Base-by-base conservation (phyloP, 2,888 invertebrate species). In the Lypha dubia region DNA sequence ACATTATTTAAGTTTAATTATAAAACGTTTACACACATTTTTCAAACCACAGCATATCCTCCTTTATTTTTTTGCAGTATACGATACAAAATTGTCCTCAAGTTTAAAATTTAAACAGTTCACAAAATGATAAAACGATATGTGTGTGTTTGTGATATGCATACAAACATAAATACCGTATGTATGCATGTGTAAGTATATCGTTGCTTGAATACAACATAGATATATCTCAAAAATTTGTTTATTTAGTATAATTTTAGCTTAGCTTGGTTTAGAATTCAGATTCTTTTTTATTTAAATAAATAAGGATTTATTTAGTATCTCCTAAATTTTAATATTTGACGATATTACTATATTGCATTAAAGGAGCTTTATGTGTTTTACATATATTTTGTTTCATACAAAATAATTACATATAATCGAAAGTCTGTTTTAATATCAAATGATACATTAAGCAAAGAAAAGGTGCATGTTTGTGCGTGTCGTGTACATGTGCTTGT, bases 401-500 rank as follows among this genome's bases (percentile, higher is more conserved):
- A 38, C 38, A 35, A 22, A 28, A 58, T 73, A 63, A 65, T 73
- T 58, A n/a, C n/a, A n/a, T n/a, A 71, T 32, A 73, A 65, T 58
- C n/a, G 28, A 79, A 8, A 35, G 49, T 1, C 22, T 46, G 22
- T 17, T 41, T 60, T 20, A 2, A 20, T 17, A 56, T n/a, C 28
- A 68, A 41, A 32, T 15, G 5, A 58, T 49, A 28, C 58, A 35
- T 76, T 41, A n/a, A 28, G n/a, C 24, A 24, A 22, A 53, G 17
- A n/a, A n/a, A n/a, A n/a, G n/a, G n/a, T n/a, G n/a, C n/a, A n/a
- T n/a, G n/a, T n/a, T n/a, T 46, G 5, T 53, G 4, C 6, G 11
- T 38, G 49, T 44, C 4, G 11, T n/a, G 4, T 4, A 41, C 11
- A 38, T 8, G 35, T 38, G 35, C 6, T 38, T 38, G 35, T 35